Percentiles rank a stretch among this genome's conserved stretches.
These are phyloP conservation scores for Pterostichus madidus DNA, from an alignment of 2,888 invertebrate species.

Conservation along the genomic window DNA sequence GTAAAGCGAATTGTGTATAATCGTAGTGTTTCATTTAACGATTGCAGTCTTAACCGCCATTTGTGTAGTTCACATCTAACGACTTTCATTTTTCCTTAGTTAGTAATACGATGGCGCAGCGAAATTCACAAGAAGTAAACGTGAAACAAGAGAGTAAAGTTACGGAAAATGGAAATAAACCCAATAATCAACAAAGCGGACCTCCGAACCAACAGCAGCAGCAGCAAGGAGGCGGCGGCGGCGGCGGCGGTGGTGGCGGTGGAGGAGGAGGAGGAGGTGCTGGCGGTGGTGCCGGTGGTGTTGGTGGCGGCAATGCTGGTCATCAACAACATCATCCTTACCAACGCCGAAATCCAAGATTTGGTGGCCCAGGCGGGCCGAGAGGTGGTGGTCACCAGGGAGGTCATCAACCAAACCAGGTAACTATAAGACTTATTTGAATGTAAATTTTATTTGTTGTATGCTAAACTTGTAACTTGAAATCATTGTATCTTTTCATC, in stretches of 20 bases:
- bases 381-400: constrained; percentile 42
- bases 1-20: too few species aligned
- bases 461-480: not conserved
- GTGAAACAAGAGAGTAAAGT: constrained; percentile 41
- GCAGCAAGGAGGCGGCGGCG: constrained; percentile 71
- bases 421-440: not conserved
- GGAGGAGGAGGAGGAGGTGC: constrained; percentile 19
- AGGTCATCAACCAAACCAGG: constrained; percentile 49
- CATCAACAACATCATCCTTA: constrained; percentile 69
- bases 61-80: not conserved
- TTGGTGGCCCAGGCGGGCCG: constrained; percentile 48
- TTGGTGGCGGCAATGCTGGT: constrained; percentile 64
- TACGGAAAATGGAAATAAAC: constrained; percentile 46
- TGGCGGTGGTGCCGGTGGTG: constrained; percentile 75
- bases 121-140: constrained; percentile 26
- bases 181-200: not conserved
- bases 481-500: not conserved
- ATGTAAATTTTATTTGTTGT: too few species aligned
- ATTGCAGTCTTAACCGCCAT: constrained; percentile 31
- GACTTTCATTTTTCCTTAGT: not conserved
- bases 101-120: constrained; percentile 25
- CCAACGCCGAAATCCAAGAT: constrained; percentile 60
- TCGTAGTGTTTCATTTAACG: not conserved
- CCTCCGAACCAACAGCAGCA: not conserved
- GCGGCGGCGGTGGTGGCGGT: too few species aligned